Base-by-base conservation (phyloP, 35 echinoderm and acorn worm species). In the Heliocidaris erythrogramma region DNA sequence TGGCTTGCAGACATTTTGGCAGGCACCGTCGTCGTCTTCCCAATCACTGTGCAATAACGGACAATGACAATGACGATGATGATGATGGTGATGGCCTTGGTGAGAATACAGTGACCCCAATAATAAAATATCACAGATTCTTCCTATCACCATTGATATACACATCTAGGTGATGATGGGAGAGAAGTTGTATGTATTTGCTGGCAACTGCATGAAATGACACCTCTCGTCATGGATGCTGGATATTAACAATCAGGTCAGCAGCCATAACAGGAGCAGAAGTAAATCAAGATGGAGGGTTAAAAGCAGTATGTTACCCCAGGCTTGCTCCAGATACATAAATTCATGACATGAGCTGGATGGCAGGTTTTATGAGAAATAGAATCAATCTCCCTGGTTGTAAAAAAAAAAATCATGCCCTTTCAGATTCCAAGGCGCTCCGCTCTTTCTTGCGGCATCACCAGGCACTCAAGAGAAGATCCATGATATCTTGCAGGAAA, bases 401-500 rank as follows among this genome's bases (percentile, higher is more conserved):
- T 78, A 2, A 27, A 78, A 78, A 78, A 78, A n/a, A 78, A 78
- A 78, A n/a, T 78, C 2, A 78, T 78, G 65, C 65, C 4, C 21
- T 78, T 9, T 11, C 14, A 78, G 65, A 78, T 78, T 78, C 65
- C 65, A 78, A 78, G 65, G n/a, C 7, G 65, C 21, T 78, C 65
- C 27, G 65, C 65, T 78, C 65, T 78, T 78, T 78, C 65, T 78
- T 78, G 65, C 21, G 65, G 65, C 65, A 78, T 78, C 65, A 78
- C 65, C 65, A 21, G 65, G 65, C 21, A 78, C 65, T 78, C 7
- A 24, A 2, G 0, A 24, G 27, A 8, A 18, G 18, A 78, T 78
- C 65, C 27, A 78, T 89, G 30, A 89, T 18, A 47, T 89, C 87
- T 89, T n/a, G 7, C 87, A 89, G 87, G 47, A 89, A 89, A 47